phyloP scores from a whole-genome alignment of 2,888 invertebrate genomes.

The Phyllotreta striolata region DNA sequence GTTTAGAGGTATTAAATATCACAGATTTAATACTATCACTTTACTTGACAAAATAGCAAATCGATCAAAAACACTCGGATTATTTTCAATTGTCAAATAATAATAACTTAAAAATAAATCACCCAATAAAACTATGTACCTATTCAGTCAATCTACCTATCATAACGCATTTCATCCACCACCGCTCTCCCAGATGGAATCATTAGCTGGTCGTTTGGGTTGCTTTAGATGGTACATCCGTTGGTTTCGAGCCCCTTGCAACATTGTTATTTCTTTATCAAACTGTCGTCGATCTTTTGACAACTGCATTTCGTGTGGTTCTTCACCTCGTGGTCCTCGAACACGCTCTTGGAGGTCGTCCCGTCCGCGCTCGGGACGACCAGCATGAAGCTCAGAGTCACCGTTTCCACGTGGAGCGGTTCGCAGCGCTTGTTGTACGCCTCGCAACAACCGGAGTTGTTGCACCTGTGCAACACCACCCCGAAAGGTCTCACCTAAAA shows the following conservation, averaged over 20 bases:
- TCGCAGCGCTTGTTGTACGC: slow-evolving; percentile 20
- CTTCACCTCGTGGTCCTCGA: not conserved
- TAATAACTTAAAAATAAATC: slow-evolving; percentile 6
- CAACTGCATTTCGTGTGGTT: slow-evolving; percentile 23
- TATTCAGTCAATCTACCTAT: not conserved
- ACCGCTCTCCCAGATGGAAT: too few species aligned
- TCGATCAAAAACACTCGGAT: not conserved
- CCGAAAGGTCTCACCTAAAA: slow-evolving; percentile 25
- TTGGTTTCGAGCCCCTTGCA: too few species aligned
- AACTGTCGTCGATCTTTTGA: slow-evolving; percentile 11
- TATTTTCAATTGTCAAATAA: slow-evolving; percentile 5
- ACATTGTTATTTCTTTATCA: slow-evolving; percentile 6
- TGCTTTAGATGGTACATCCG: too few species aligned
- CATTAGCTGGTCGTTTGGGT: too few species aligned
- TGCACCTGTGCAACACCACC: slow-evolving; percentile 25
- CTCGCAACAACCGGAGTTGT: slow-evolving; percentile 24
- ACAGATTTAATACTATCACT: slow-evolving; percentile 22
- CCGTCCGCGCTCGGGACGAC: not conserved
- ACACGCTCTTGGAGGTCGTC: not conserved
- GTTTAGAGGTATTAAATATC: slow-evolving; percentile 12
- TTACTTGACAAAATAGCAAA: too few species aligned
- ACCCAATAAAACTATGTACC: not conserved
- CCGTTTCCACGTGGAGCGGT: not conserved
- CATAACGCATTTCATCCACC: not conserved
- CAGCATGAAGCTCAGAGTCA: slow-evolving; percentile 16